Percentiles rank a stretch among this genome's conserved stretches.
Conservation (phyloP, 2,888 invertebrate genomes). For the Oeneis ivallda region DNA sequence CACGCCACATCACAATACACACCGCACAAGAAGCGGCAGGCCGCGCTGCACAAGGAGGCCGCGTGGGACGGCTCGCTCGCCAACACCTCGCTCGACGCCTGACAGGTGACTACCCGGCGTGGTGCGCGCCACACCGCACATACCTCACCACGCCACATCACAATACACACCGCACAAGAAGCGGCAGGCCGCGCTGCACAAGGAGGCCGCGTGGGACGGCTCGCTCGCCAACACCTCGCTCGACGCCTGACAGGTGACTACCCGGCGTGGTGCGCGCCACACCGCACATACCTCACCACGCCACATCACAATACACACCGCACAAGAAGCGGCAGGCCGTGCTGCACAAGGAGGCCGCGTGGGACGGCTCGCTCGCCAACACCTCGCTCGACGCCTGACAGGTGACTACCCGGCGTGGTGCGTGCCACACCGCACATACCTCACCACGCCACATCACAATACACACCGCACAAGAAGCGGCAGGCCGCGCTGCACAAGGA, state of each 20-base stretch:
- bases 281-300: background rate
- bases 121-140: background rate
- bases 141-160: too few species aligned
- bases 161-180: slow-evolving; percentile 59
- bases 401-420: background rate
- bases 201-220: slow-evolving; percentile 79
- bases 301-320: too few species aligned
- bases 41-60: slow-evolving; percentile 75
- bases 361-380: slow-evolving; percentile 78
- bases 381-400: slow-evolving; percentile 46
- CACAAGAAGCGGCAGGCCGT: slow-evolving; percentile 77
- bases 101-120: slow-evolving; percentile 2
- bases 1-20: too few species aligned
- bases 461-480: slow-evolving; percentile 65
- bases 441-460: too few species aligned
- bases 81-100: slow-evolving; percentile 54
- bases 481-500: slow-evolving; percentile 76
- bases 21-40: slow-evolving; percentile 77
- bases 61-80: slow-evolving; percentile 79
- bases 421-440: background rate
- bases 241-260: slow-evolving; percentile 43
- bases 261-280: background rate
- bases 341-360: slow-evolving; percentile 75
- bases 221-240: slow-evolving; percentile 65
- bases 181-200: slow-evolving; percentile 73